phyloP scores from a whole-genome alignment of 2,888 invertebrate species.

The Catocala nupta region DNA sequence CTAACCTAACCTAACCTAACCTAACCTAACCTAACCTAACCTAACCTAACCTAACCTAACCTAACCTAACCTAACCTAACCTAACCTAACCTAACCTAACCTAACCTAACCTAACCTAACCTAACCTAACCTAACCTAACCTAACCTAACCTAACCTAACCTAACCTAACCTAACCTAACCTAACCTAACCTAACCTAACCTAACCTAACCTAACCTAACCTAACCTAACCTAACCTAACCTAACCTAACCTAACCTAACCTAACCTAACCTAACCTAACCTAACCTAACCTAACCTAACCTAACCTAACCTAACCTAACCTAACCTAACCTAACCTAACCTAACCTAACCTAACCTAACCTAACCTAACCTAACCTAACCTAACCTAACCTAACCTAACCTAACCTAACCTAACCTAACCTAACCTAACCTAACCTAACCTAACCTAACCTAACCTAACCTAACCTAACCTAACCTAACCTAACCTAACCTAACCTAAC shows the following conservation, averaged over 20 bases:
- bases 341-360: conserved; percentile 13
- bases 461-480: conserved; percentile 19
- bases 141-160: conserved; percentile 20
- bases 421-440: conserved; percentile 18
- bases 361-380: conserved; percentile 13
- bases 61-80: conserved; percentile 11
- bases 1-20: conserved; percentile 11
- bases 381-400: conserved; percentile 15
- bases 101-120: conserved; percentile 19
- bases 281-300: conserved; percentile 12
- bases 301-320: conserved; percentile 13
- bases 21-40: conserved; percentile 16
- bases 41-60: conserved; percentile 10
- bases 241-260: conserved; percentile 20
- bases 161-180: conserved; percentile 13
- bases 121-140: conserved; percentile 18
- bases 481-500: conserved; percentile 18
- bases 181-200: conserved; percentile 16
- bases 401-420: conserved; percentile 16
- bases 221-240: conserved; percentile 28
- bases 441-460: conserved; percentile 18
- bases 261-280: conserved; percentile 16
- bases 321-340: conserved; percentile 16
- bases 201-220: conserved; percentile 16
- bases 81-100: conserved; percentile 17